Percentiles rank a stretch among this genome's conserved stretches.
Evolutionary conservation across 1,140 invertebrate genomes (phyloP).

Genomic region (Hycleus phaleratus): DNA sequence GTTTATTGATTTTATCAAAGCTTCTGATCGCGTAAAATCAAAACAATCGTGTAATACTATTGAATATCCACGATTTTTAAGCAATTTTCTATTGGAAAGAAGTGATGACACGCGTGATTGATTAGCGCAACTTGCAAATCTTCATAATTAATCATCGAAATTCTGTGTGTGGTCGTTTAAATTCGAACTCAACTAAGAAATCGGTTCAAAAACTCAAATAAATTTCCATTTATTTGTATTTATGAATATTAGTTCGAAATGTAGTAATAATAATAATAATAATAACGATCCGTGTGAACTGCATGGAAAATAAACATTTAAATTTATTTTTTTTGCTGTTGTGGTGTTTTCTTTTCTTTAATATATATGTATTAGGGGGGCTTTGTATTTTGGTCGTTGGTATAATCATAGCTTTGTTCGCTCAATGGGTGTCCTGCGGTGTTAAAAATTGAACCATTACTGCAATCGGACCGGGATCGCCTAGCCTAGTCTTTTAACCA

Average conservation of each 20-base stretch:
- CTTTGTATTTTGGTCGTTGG: conserved; percentile 34
- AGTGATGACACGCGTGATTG: no score
- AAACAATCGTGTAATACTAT: no score
- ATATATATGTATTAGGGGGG: conserved; percentile 39
- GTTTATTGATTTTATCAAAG: no score
- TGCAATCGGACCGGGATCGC: conserved; percentile 32
- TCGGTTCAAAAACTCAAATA: conserved; percentile 5
- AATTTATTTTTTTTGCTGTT: conserved; percentile 10
- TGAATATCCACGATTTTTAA: no score
- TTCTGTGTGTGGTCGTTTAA: no score
- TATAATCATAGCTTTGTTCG: conserved; percentile 38
- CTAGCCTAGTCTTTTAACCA: background rate
- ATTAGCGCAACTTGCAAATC: no score
- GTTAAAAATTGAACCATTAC: conserved; percentile 41
- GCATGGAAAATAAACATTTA: conserved; percentile 34
- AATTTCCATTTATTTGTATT: conserved; percentile 27
- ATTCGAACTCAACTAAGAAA: no score
- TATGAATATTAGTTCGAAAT: conserved; percentile 17
- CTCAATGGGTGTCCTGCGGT: conserved; percentile 37
- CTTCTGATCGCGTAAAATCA: no score
- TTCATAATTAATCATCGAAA: no score
- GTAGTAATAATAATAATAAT: background rate
- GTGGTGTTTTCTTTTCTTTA: conserved; percentile 14
- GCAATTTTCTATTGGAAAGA: no score
- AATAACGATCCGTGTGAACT: conserved; percentile 28